Evolutionary conservation across 2,797 vertebrate species (phyloP), one percentile per base, ranked within the genome.

Genomic region (Anguilla obscura): DNA sequence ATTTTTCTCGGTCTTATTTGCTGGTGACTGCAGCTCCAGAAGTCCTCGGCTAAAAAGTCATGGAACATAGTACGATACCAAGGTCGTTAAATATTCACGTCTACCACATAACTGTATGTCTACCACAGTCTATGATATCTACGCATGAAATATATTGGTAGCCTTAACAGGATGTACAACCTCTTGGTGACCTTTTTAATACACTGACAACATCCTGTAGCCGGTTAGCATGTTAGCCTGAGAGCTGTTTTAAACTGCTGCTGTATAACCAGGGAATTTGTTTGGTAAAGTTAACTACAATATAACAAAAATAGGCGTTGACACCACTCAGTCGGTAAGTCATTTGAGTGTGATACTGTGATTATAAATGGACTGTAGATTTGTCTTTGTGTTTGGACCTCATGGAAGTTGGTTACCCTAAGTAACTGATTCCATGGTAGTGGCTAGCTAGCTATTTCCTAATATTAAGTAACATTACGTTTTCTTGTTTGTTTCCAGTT

Each of bases 111-210:
- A 45, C 40, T 45, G 40, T 45, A 45, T 45, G 40, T 45, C 40
- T 5, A 45, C 40, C 4, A 45, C 40, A 45, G 40, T 45, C 40
- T 45, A 45, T 45, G 3, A 45, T 45, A 45, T 45, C 40, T 45
- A 45, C 40, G 40, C 63, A n/a, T 27, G n/a, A 69, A 30, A n/a
- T n/a, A 30, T 71, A 21, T 24, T 18, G 16, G 10, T 33, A 40
- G 36, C 10, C 76, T 80, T n/a, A 82, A 66, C 84, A 69, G 88
- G 88, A 89, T 87, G 74, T 83, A 89, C 74, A 87, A 85, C 69
- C 83, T 79, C 86, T 1, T 3, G 0, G 58, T 87, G 86, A 69
- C 58, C 36, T 40, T 79, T 56, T 12, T 36, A 21, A 18, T 24
- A 24, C 45, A 84, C 40, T 48, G 54, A 50, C 79, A 48, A 27